Evolutionary conservation across 2,113 vertebrate species (phyloP).

Genomic region (Plecturocebus donacophilus): DNA sequence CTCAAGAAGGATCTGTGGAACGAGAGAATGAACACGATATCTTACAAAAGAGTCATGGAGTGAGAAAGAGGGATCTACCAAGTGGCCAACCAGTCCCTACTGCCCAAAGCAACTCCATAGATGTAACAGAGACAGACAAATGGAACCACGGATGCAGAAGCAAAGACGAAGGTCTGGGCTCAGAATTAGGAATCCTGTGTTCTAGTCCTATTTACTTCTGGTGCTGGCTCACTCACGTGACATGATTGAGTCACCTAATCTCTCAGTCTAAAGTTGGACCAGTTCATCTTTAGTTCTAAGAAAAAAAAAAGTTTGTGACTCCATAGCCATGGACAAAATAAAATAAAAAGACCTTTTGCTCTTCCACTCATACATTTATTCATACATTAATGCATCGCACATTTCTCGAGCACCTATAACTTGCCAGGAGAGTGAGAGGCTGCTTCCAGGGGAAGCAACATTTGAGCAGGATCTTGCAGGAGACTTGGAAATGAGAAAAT

Average conservation of each 20-base stretch:
- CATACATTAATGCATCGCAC: not conserved
- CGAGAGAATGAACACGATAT: not conserved
- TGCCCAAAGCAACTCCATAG: not conserved
- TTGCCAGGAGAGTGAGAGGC: not conserved
- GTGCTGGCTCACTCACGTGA: not conserved
- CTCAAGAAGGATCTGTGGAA: not conserved
- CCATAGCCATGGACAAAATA: not conserved
- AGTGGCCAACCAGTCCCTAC: not conserved
- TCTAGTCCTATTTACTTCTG: not conserved
- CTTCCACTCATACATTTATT: not conserved
- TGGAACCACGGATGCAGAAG: not conserved
- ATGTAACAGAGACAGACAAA: not conserved
- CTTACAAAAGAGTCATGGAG: not conserved
- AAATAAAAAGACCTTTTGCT: not conserved
- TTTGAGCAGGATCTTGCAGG: not conserved
- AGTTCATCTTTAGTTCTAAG: not conserved
- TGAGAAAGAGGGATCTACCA: not conserved
- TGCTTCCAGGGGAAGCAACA: not conserved
- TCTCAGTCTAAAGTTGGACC: not conserved
- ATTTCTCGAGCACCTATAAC: not conserved
- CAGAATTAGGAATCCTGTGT: not conserved
- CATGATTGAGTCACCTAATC: not conserved
- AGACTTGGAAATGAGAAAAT: slow-evolving; percentile 1
- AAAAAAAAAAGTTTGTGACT: not conserved
- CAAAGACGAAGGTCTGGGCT: not conserved